A percentile compares a stretch with the other conserved stretches of the same genome.
phyloP scores from a whole-genome alignment of 23 tunicate genomes.

The Halocynthia roretzi region DNA sequence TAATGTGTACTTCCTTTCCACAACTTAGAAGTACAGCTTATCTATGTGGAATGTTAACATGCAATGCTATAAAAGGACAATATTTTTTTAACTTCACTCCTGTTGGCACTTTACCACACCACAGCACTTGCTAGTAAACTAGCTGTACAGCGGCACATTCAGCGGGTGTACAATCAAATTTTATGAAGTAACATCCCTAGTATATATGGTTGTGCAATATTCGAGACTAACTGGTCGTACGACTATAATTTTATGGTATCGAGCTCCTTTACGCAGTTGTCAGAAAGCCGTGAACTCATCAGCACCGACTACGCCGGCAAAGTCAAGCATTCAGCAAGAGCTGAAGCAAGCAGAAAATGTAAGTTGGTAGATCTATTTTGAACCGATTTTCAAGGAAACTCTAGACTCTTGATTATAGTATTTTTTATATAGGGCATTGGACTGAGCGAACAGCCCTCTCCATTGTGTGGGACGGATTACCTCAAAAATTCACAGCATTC shows the following conservation, averaged over 20 bases:
- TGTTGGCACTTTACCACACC: too few relatives aligned
- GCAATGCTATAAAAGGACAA: too few relatives aligned
- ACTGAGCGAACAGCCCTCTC: neutral
- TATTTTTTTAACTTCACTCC: too few relatives aligned
- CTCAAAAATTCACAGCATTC: neutral
- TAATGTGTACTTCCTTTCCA: too few relatives aligned
- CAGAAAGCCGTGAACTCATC: neutral
- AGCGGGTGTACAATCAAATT: too few relatives aligned
- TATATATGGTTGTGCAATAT: neutral
- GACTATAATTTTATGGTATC: too few relatives aligned
- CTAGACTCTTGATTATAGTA: neutral
- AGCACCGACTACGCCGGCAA: slow-evolving; percentile 1
- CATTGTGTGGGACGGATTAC: slow-evolving; percentile 2
- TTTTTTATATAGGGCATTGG: slow-evolving; percentile 1
- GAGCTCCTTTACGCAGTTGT: neutral
- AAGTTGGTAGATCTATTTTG: neutral
- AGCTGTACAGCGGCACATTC: too few relatives aligned
- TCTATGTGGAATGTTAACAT: too few relatives aligned
- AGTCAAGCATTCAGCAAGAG: slow-evolving; percentile 1
- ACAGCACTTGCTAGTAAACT: too few relatives aligned
- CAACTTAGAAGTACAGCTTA: too few relatives aligned
- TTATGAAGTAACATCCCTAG: neutral
- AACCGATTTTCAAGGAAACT: neutral
- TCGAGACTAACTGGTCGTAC: neutral
- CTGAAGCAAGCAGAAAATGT: slow-evolving; percentile 10